A percentile compares a stretch with the other conserved stretches of the same genome.
Conservation (phyloP, 1,140 invertebrate species). For the Brachionus paranguensis region DNA sequence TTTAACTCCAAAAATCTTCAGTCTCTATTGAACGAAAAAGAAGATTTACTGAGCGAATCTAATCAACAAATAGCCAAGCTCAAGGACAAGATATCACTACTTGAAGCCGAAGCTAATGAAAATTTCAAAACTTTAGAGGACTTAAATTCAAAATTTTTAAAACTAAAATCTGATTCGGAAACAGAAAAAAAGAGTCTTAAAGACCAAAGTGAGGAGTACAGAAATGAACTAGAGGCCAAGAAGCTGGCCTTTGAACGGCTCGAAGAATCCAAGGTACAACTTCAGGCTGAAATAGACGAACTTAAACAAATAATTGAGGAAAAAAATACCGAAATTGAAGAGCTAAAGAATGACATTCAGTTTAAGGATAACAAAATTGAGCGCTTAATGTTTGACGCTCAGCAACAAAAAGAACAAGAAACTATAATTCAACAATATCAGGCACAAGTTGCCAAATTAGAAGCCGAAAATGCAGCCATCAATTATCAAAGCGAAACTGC, state of each 20-base stretch:
- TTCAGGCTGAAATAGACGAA: background rate
- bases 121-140: constrained; percentile 29
- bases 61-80: background rate
- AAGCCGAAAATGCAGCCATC: background rate
- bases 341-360: constrained; percentile 10
- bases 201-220: background rate
- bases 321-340: background rate
- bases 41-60: background rate
- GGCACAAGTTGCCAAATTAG: constrained; percentile 1
- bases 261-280: background rate
- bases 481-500: background rate
- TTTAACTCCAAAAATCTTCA: background rate
- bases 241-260: background rate
- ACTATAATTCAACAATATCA: background rate
- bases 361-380: constrained; percentile 28
- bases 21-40: background rate
- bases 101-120: background rate
- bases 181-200: background rate
- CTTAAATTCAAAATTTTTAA: background rate
- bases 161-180: background rate
- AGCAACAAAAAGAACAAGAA: constrained; percentile 24
- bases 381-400: background rate
- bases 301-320: background rate
- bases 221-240: background rate
- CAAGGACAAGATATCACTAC: background rate